phyloP scores from a whole-genome alignment of 2,888 invertebrate genomes.

The Cheilosia vernalis region DNA sequence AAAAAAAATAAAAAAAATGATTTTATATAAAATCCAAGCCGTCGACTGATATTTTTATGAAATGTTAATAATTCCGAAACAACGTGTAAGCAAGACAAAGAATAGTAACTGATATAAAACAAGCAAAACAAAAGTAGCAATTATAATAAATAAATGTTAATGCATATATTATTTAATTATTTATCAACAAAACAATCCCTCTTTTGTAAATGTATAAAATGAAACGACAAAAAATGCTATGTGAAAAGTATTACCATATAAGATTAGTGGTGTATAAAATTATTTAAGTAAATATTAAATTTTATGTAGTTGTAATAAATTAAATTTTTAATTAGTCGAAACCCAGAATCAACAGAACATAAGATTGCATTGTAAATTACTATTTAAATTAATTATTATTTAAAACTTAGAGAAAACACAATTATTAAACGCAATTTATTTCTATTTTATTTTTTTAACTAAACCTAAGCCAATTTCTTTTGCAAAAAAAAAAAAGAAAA shows the following conservation, averaged over 20 bases:
- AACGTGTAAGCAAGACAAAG: slow-evolving; percentile 75
- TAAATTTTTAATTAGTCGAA: slow-evolving; percentile 62
- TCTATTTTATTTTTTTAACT: slow-evolving; percentile 34
- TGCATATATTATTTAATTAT: slow-evolving; percentile 20
- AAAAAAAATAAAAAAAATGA: not conserved
- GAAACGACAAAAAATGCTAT: slow-evolving; percentile 64
- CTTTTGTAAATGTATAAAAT: slow-evolving; percentile 35
- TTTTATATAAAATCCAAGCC: slow-evolving; percentile 75
- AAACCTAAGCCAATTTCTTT: slow-evolving; percentile 52
- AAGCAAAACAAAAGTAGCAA: slow-evolving; percentile 43
- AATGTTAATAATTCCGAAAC: slow-evolving; percentile 75
- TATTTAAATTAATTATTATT: slow-evolving; percentile 57
- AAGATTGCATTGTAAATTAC: slow-evolving; percentile 60
- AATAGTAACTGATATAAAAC: slow-evolving; percentile 66
- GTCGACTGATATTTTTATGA: slow-evolving; percentile 82
- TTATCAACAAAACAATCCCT: slow-evolving; percentile 44
- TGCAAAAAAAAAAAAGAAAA: slow-evolving; percentile 20
- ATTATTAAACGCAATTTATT: slow-evolving; percentile 37
- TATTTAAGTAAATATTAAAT: slow-evolving; percentile 61
- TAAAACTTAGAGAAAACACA: slow-evolving; percentile 19
- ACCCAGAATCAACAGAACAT: slow-evolving; percentile 11
- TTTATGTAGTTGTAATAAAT: slow-evolving; percentile 59
- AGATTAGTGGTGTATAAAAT: slow-evolving; percentile 67
- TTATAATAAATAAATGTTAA: slow-evolving; percentile 21
- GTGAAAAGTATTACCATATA: slow-evolving; percentile 73